Conservation (phyloP, 2,888 invertebrate genomes). For the Theristus sp. region DNA sequence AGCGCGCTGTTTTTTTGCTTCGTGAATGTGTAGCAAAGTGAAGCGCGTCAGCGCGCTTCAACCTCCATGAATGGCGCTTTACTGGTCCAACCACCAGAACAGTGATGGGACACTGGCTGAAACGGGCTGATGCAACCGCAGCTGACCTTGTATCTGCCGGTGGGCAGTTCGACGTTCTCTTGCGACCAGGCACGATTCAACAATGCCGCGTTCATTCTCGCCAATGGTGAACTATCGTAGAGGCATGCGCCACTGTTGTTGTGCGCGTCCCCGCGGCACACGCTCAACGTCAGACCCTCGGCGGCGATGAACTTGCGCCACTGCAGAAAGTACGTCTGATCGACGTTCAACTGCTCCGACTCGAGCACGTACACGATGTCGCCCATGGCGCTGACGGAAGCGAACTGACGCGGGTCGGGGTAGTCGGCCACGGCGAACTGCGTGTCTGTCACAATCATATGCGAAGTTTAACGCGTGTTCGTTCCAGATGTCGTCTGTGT, state of each 20-base stretch:
- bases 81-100: too few relatives aligned
- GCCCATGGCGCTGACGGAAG: neutral
- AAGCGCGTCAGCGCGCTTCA: too few relatives aligned
- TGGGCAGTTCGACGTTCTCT: neutral
- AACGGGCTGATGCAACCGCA: too few relatives aligned
- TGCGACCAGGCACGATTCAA: neutral
- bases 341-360: neutral
- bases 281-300: neutral
- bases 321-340: neutral
- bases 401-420: constrained; percentile 2
- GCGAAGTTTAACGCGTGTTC: neutral
- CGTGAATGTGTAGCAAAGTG: too few relatives aligned
- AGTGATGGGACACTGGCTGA: too few relatives aligned
- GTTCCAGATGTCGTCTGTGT: too few relatives aligned
- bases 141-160: neutral
- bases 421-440: constrained; percentile 1
- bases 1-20: too few relatives aligned
- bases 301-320: neutral
- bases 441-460: neutral
- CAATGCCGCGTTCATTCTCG: neutral
- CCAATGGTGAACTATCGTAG: neutral
- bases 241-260: neutral
- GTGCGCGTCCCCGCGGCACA: neutral
- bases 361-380: neutral
- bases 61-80: too few relatives aligned